Base-by-base conservation (phyloP, 2,888 invertebrate genomes). In the Synanthedon myopaeformis region DNA sequence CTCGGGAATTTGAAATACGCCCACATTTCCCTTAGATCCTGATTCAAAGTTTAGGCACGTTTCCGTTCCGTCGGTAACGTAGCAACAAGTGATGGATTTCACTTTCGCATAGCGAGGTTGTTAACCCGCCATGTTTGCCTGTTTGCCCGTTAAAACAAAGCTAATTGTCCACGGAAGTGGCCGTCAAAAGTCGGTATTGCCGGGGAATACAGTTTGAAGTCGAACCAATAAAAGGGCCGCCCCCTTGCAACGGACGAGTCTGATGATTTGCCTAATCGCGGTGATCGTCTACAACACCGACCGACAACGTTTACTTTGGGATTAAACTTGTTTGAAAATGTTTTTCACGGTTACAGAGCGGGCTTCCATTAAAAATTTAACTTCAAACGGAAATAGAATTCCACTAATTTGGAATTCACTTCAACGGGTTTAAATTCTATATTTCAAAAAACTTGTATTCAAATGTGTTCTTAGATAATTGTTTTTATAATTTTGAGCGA, bases 31-130 rank as follows among this genome's bases (percentile, higher is more conserved):
- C 23, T 49, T 35, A 35, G 35, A 35, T 35, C 10, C 35, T 35
- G 10, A 35, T 49, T 49, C 10, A 13, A 8, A 49, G 12, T 49
- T 23, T 11, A 14, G 12, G 19, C 49, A 49, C 49, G 49, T 49
- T 49, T 49, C 49, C 49, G 49, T 23, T 12, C 12, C 10, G 45
- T 45, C 69, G 64, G 65, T 69, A 67, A 70, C 61, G 64, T 70
- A 70, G 74, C 77, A 78, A 78, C 76, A 79, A 79, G 79, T 79
- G 78, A 79, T 68, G 69, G 75, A 76, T 79, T 79, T 77, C 79
- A 79, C 80, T 81, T 80, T 80, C 78, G 70, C 71, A 65, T 71
- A 57, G 64, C 57, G 66, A 67, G 76, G 68, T 70, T 70, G 64
- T 59, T 69, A 70, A 69, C 75, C 77, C 63, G 59, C 48, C 19